Conservation (phyloP, 2,797 vertebrate genomes). For the Picus viridis region DNA sequence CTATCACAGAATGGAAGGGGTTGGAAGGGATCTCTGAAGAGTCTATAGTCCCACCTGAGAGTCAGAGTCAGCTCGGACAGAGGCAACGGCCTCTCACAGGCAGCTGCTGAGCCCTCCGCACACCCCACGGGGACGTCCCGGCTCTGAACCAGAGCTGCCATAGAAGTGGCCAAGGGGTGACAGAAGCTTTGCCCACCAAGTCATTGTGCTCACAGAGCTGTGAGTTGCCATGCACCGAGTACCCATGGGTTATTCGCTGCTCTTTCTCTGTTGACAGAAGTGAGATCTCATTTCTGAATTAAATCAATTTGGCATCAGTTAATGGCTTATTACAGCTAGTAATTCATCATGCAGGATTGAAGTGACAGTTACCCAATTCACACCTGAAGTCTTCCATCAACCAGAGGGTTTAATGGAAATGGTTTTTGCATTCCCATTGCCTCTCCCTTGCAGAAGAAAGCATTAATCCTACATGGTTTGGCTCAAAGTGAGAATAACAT, state of each 20-base stretch:
- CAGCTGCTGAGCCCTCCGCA: not conserved
- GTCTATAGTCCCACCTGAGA: not conserved
- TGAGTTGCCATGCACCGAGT: not conserved
- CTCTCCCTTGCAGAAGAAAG: not conserved
- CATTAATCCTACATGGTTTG: not conserved
- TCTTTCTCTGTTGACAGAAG: not conserved
- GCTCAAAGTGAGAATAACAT: not conserved
- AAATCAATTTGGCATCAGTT: not conserved
- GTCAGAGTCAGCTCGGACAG: not conserved
- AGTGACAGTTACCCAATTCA: conserved; percentile 4
- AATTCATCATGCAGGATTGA: not conserved
- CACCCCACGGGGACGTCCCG: not conserved
- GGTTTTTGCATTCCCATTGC: conserved; percentile 2
- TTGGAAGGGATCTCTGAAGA: too few species aligned
- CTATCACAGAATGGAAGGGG: not conserved
- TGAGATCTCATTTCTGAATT: not conserved
- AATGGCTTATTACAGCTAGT: conserved; percentile 9
- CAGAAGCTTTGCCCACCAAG: not conserved
- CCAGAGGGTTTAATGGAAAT: not conserved
- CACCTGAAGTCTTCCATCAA: not conserved
- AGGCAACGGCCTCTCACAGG: not conserved
- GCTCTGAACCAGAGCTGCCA: not conserved
- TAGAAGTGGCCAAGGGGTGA: not conserved
- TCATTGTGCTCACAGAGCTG: not conserved
- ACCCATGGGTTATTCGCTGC: not conserved